A percentile compares a stretch with the other conserved stretches of the same genome.
These are phyloP conservation scores for Tineola bisselliella DNA, from an alignment of 2,888 invertebrate genomes.

Conservation along the genomic window DNA sequence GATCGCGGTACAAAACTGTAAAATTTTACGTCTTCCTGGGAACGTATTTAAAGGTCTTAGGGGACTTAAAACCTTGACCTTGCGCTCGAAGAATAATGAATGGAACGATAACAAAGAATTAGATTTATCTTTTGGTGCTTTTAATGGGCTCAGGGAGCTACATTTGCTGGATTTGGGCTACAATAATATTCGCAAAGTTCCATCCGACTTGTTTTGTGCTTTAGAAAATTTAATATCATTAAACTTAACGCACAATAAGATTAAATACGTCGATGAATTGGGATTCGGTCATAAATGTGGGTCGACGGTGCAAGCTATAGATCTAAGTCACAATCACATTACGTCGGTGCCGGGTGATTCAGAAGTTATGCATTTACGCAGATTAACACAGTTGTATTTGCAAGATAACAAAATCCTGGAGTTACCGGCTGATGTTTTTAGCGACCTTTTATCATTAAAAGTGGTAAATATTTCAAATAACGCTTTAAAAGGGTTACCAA, in stretches of 20 bases:
- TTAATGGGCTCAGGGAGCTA: conserved; percentile 81
- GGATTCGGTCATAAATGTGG: conserved; percentile 73
- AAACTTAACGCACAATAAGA: conserved; percentile 85
- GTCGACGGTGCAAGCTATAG: conserved; percentile 80
- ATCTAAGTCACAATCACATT: conserved; percentile 84
- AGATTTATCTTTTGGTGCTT: conserved; percentile 75
- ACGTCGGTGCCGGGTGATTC: conserved; percentile 78
- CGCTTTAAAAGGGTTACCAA: conserved; percentile 81
- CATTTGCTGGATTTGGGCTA: conserved; percentile 80
- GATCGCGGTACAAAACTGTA: conserved; percentile 80
- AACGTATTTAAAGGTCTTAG: conserved; percentile 83
- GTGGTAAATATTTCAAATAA: conserved; percentile 89
- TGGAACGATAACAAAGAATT: conserved; percentile 79
- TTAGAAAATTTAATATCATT: conserved; percentile 82
- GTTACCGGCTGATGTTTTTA: conserved; percentile 79
- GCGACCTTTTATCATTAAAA: conserved; percentile 80
- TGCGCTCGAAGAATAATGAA: conserved; percentile 81
- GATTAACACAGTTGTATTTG: conserved; percentile 81
- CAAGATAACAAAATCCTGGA: conserved; percentile 86
- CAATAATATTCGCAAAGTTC: conserved; percentile 83
- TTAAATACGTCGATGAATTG: conserved; percentile 79
- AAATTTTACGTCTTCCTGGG: conserved; percentile 78
- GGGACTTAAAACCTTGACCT: conserved; percentile 79
- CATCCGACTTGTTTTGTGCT: conserved; percentile 82
- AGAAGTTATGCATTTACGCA: conserved; percentile 78